Base-by-base conservation (phyloP, 2,888 invertebrate species). In the Bursaphelenchus okinawaensis region DNA sequence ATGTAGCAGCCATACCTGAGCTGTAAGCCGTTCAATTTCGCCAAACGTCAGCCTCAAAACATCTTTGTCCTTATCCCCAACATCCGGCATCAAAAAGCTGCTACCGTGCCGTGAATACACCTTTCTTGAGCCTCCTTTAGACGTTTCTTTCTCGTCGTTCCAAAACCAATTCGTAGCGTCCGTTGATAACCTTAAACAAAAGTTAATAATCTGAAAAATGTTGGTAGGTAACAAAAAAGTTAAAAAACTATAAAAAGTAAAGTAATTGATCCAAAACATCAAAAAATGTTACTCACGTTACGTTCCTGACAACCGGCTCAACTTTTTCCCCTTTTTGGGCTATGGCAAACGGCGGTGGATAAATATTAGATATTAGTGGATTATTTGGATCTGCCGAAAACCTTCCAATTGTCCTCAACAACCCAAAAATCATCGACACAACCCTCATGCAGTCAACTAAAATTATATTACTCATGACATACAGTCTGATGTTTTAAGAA, bases 351-450 rank as follows among this genome's bases (percentile, higher is more conserved):
- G 91, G 90, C 60, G 89, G 88, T 0, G 93, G 93, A 83, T 91
- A 93, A 52, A 94, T 86, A 29, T 90, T 87, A 76, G 90, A 90
- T 1, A 94, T 87, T 52, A 95, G 86, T 0, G 93, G 90, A 0
- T 89, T 89, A 66, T 90, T 90, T 7, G 69, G 68, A 7, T 88
- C 87, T 1, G 88, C 88, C 0, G 90, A 83, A 60, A 72, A 90
- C 16, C 96, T 87, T 0, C 95, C 95, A 88, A 96, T 89, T 0
- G 96, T 91, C 56, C 96, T 86, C 0, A 90, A 89, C 68, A 94
- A 83, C 0, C 96, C 93, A 62, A 98, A 89, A 0, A 95, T 85
- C 68, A 91, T 74, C 51, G 75, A 78, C 26, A 75, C 52, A 12
- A 72, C 23, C 55, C 73, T 75, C 66, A 82, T 70, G 7, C 74